Evolutionary conservation across 2,888 invertebrate genomes (phyloP).

Genomic region (Tribolium freemani): DNA sequence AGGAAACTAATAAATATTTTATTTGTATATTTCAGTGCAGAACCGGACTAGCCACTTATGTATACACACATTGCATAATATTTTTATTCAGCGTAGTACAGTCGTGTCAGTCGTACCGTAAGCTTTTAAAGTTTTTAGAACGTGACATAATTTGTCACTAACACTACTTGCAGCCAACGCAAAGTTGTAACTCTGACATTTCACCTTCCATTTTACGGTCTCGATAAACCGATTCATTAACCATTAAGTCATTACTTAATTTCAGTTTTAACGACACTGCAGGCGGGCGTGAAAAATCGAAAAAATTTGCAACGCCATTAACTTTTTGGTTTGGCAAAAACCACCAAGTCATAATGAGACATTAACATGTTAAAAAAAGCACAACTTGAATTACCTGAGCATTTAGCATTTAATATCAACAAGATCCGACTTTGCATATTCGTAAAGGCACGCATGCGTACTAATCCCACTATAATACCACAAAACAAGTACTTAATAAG

Average conservation of each 20-base stretch:
- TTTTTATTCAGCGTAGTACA: conserved; percentile 38
- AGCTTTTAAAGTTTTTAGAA: conserved; percentile 18
- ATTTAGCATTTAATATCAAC: conserved; percentile 2
- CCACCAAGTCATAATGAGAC: conserved; percentile 1
- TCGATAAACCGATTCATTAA: conserved; percentile 8
- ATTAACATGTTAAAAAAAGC: background rate
- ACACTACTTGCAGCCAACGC: conserved; percentile 22
- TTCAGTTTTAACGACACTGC: background rate
- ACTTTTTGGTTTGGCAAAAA: conserved; percentile 13
- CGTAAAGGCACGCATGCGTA: conserved; percentile 35
- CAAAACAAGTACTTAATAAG: conserved; percentile 45
- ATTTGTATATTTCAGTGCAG: conserved; percentile 42
- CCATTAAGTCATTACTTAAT: conserved; percentile 10
- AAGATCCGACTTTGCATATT: conserved; percentile 19
- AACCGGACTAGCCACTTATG: conserved; percentile 39
- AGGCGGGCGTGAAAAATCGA: conserved; percentile 15
- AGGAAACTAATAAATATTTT: conserved; percentile 45
- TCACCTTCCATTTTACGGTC: conserved; percentile 19
- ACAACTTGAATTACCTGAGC: conserved; percentile 1
- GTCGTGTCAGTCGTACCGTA: conserved; percentile 33
- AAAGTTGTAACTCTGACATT: conserved; percentile 22
- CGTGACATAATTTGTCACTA: conserved; percentile 37
- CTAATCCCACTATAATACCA: conserved; percentile 5
- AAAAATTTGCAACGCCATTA: conserved; percentile 11
- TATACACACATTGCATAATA: conserved; percentile 40